Percentiles rank a stretch among this genome's conserved stretches.
Evolutionary conservation across 2,888 invertebrate genomes (phyloP).

Genomic region (Chironomus tentans): DNA sequence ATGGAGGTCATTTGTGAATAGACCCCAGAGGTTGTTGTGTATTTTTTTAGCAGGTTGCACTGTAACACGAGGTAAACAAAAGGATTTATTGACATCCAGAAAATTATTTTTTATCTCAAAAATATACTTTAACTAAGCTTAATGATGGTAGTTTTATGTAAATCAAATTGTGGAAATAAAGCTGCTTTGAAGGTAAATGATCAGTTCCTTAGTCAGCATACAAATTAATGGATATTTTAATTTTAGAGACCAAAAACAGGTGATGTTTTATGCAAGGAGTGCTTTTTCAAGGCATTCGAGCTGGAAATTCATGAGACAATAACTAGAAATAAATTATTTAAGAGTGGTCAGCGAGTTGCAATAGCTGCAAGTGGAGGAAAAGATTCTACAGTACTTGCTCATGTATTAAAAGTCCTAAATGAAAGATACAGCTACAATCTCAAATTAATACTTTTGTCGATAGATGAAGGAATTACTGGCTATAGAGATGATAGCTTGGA

Average conservation of each 20-base stretch:
- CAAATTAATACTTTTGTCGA: conserved; percentile 81
- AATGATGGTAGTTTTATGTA: conserved; percentile 59
- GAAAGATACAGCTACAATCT: conserved; percentile 83
- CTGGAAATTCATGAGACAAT: conserved; percentile 92
- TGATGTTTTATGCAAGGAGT: conserved; percentile 85
- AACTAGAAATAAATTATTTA: conserved; percentile 67
- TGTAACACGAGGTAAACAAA: background rate
- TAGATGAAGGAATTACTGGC: conserved; percentile 97
- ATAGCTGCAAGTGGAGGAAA: conserved; percentile 91
- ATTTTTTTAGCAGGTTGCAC: too few relatives aligned
- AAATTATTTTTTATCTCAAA: background rate
- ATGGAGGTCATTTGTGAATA: too few relatives aligned
- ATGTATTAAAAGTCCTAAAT: conserved; percentile 85
- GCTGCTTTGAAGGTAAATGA: conserved; percentile 61
- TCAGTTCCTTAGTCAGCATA: conserved; percentile 1
- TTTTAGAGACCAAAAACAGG: conserved; percentile 81
- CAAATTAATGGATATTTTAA: conserved; percentile 9
- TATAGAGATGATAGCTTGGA: conserved; percentile 93
- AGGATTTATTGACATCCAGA: background rate
- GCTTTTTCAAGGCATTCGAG: conserved; percentile 90
- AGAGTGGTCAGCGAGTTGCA: conserved; percentile 75
- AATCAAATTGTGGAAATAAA: conserved; percentile 62
- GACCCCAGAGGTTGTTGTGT: too few relatives aligned
- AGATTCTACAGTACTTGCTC: conserved; percentile 96
- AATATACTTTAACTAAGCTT: background rate